Evolutionary conservation across 2,113 vertebrate species (phyloP).

Genomic region (Toxotes chatareus): DNA sequence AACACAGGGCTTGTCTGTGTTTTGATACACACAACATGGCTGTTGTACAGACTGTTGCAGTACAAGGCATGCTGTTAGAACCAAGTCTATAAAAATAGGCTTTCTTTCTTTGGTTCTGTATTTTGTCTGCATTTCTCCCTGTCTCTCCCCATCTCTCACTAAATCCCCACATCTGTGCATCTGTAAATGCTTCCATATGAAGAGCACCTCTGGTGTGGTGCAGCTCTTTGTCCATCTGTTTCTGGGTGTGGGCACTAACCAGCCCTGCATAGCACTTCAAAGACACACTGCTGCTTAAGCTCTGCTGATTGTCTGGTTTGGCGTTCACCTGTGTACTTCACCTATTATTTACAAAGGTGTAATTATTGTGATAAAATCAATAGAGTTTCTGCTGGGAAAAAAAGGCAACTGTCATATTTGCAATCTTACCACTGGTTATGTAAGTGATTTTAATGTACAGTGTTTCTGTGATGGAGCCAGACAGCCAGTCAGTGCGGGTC

Average conservation of each 20-base stretch:
- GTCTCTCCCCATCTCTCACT: constrained; percentile 9
- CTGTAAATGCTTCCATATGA: constrained; percentile 80
- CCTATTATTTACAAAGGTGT: constrained; percentile 2
- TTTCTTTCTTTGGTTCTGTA: constrained; percentile 13
- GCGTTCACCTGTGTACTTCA: constrained; percentile 1
- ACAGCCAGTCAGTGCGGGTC: neutral
- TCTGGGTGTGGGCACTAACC: constrained; percentile 36
- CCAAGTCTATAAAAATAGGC: constrained; percentile 37
- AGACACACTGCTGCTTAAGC: neutral
- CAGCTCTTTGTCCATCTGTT: constrained; percentile 57
- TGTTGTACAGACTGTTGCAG: constrained; percentile 37
- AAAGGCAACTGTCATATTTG: neutral
- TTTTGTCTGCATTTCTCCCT: neutral
- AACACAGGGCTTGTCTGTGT: constrained; percentile 42
- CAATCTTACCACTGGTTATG: neutral
- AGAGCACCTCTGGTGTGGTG: constrained; percentile 43
- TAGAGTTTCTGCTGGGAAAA: no score
- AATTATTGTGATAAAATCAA: neutral
- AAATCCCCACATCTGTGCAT: constrained; percentile 65
- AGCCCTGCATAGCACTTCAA: constrained; percentile 7
- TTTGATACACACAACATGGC: constrained; percentile 51
- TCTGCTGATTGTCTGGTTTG: neutral
- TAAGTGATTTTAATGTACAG: constrained; percentile 7
- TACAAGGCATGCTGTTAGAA: constrained; percentile 11
- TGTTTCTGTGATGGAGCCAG: neutral